A percentile compares a stretch with the other conserved stretches of the same genome.
These are phyloP conservation scores for Cheilinus undulatus DNA, from an alignment of 2,113 vertebrate species.

Conservation along the genomic window DNA sequence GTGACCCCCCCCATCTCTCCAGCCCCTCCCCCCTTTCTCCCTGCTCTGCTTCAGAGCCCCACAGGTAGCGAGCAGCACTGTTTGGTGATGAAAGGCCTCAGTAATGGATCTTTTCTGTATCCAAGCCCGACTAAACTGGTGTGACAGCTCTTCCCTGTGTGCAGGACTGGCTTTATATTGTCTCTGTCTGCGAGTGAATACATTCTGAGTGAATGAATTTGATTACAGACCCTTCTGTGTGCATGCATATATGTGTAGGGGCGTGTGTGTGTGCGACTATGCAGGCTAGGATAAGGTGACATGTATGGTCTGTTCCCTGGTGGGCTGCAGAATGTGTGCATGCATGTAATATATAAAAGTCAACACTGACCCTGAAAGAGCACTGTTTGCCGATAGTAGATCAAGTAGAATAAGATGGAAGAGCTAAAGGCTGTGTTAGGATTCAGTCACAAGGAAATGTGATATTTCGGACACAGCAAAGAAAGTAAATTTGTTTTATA, in stretches of 20 bases:
- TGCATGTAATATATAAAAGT: slow-evolving; percentile 21
- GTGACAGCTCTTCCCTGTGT: slow-evolving; percentile 67
- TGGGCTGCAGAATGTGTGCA: slow-evolving; percentile 72
- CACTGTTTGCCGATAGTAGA: slow-evolving; percentile 30
- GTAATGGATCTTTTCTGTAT: slow-evolving; percentile 72
- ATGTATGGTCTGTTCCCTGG: slow-evolving; percentile 44
- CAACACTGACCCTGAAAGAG: slow-evolving; percentile 39
- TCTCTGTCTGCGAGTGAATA: slow-evolving; percentile 52
- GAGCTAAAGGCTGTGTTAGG: slow-evolving; percentile 9
- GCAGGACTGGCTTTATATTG: slow-evolving; percentile 53
- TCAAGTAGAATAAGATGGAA: slow-evolving; percentile 1
- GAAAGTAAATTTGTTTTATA: neutral
- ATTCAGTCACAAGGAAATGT: slow-evolving; percentile 33
- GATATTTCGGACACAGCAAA: neutral
- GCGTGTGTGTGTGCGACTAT: slow-evolving; percentile 19
- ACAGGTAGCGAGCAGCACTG: slow-evolving; percentile 65
- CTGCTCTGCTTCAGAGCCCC: slow-evolving; percentile 47
- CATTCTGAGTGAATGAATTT: slow-evolving; percentile 63
- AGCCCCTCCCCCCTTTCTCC: neutral
- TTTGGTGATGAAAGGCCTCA: slow-evolving; percentile 71
- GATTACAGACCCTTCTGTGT: slow-evolving; percentile 35
- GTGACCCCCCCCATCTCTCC: neutral
- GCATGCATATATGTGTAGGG: slow-evolving; percentile 19
- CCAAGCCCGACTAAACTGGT: slow-evolving; percentile 63
- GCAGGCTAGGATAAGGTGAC: slow-evolving; percentile 33